phyloP scores from a whole-genome alignment of 92 coral and sea anemone genomes.

The Parazoanthus swiftii region DNA sequence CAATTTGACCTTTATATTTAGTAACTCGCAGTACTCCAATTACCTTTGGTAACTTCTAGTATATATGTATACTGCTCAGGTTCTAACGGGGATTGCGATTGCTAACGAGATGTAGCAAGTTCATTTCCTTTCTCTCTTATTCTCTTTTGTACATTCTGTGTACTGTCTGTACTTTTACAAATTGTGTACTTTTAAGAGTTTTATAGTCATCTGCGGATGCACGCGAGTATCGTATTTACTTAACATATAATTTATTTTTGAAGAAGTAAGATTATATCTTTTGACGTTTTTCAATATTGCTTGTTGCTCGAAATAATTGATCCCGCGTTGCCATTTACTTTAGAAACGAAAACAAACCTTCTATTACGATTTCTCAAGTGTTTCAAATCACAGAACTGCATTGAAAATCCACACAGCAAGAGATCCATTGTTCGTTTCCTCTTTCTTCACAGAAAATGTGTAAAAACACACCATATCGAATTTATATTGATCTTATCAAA shows the following conservation, averaged over 20 bases:
- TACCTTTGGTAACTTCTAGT: too few relatives aligned
- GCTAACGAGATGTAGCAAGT: slow-evolving; percentile 6
- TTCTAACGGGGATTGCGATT: too few relatives aligned
- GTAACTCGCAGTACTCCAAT: too few relatives aligned
- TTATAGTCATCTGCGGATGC: not conserved
- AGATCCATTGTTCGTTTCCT: not conserved
- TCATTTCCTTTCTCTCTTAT: not conserved
- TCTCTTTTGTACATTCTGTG: not conserved
- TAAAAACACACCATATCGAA: slow-evolving; percentile 16
- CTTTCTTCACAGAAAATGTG: slow-evolving; percentile 27
- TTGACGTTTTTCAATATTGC: not conserved
- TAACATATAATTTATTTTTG: slow-evolving; percentile 12
- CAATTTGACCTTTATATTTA: not conserved
- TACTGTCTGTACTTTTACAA: not conserved
- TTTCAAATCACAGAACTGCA: not conserved
- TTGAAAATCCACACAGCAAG: not conserved
- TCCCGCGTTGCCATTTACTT: not conserved
- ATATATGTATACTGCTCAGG: not conserved
- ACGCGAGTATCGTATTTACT: not conserved
- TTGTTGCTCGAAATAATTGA: not conserved
- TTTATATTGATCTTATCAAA: slow-evolving; percentile 35
- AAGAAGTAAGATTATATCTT: slow-evolving; percentile 27
- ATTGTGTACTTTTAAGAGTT: not conserved
- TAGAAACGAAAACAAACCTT: not conserved
- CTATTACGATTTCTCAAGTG: not conserved